A percentile compares a stretch with the other conserved stretches of the same genome.
phyloP scores from a whole-genome alignment of 2,888 invertebrate species.

The Nephrotoma flavescens region DNA sequence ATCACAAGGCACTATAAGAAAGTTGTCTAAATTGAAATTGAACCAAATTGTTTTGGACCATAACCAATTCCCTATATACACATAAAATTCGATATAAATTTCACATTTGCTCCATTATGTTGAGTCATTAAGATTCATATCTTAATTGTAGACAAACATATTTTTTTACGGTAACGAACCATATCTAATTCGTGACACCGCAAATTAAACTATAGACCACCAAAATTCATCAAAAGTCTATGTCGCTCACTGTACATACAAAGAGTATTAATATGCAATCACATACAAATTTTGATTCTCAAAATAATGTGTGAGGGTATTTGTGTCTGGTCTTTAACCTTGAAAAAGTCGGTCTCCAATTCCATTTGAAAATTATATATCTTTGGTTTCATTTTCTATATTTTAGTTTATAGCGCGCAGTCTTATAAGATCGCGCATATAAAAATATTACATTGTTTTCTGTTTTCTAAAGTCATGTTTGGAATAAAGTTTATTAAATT shows the following conservation, averaged over 20 bases:
- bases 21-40: not conserved
- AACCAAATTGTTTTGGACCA: not conserved
- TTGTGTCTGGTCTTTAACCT: not conserved
- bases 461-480: not conserved
- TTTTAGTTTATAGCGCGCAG: not conserved
- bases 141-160: not conserved
- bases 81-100: not conserved
- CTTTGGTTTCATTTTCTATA: not conserved
- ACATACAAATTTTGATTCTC: not conserved
- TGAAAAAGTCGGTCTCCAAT: not conserved
- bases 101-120: not conserved
- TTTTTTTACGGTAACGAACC: not conserved
- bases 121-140: not conserved
- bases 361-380: not conserved
- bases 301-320: not conserved
- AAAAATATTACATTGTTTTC: not conserved
- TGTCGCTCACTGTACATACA: not conserved
- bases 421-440: not conserved
- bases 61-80: not conserved
- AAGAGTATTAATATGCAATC: not conserved
- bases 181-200: not conserved
- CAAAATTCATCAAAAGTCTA: not conserved
- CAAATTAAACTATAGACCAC: not conserved
- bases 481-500: not conserved
- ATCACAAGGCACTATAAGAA: too few species aligned